Evolutionary conservation across 2,888 invertebrate genomes (phyloP).

Genomic region (Papilio protenor): DNA sequence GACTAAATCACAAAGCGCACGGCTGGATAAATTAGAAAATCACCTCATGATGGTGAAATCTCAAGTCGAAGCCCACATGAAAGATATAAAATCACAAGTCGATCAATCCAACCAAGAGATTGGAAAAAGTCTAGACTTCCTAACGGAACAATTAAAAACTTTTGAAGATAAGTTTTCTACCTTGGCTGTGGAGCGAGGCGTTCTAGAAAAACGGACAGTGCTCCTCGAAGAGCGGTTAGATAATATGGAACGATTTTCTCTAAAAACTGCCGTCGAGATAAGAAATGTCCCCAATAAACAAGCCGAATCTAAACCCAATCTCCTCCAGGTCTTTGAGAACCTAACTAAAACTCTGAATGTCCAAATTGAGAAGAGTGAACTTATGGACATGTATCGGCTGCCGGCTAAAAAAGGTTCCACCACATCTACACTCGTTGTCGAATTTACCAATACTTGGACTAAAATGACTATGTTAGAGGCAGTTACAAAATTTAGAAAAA

Average conservation of each 20-base stretch:
- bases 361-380: not conserved
- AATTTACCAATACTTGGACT: slow-evolving; percentile 2
- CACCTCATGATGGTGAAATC: not conserved
- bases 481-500: not conserved
- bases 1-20: not conserved
- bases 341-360: not conserved
- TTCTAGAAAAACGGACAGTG: not conserved
- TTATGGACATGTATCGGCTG: not conserved
- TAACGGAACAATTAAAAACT: not conserved
- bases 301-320: not conserved
- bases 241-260: not conserved
- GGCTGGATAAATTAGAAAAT: not conserved
- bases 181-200: not conserved
- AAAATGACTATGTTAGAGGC: not conserved
- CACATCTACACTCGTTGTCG: slow-evolving; percentile 2
- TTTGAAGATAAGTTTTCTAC: not conserved
- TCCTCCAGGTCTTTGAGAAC: not conserved
- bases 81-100: not conserved
- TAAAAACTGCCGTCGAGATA: not conserved
- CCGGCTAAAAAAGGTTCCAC: not conserved
- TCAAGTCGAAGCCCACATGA: not conserved
- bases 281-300: not conserved
- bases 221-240: not conserved
- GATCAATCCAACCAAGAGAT: not conserved
- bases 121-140: not conserved